A percentile compares a stretch with the other conserved stretches of the same genome.
phyloP scores from a whole-genome alignment of 2,888 invertebrate species.

The Baccha elongata region DNA sequence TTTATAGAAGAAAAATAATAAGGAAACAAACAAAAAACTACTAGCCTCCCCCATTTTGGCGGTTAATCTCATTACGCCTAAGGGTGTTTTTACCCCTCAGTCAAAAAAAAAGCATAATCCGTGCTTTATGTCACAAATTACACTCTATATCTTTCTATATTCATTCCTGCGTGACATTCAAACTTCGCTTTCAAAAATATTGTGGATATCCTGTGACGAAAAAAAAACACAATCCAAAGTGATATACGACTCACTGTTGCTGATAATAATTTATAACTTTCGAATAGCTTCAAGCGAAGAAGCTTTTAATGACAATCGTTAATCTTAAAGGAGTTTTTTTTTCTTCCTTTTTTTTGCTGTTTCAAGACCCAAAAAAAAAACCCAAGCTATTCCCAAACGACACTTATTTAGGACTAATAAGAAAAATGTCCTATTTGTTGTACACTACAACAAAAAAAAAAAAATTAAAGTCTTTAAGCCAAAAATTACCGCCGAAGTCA shows the following conservation, averaged over 20 bases:
- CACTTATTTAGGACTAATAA: constrained; percentile 45
- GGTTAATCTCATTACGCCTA: constrained; percentile 59
- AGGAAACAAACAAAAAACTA: neutral
- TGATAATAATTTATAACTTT: constrained; percentile 69
- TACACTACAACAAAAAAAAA: neutral
- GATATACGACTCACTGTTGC: constrained; percentile 69
- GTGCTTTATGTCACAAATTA: constrained; percentile 49
- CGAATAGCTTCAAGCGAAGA: constrained; percentile 40
- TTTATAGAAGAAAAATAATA: constrained; percentile 6
- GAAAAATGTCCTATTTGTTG: constrained; percentile 29
- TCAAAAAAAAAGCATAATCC: constrained; percentile 38
- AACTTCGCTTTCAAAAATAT: constrained; percentile 21
- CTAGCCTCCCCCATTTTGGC: constrained; percentile 34
- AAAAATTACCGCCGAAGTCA: constrained; percentile 53
- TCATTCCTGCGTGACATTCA: constrained; percentile 38
- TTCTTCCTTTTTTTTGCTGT: neutral
- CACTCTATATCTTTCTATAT: constrained; percentile 6
- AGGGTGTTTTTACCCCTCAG: constrained; percentile 37
- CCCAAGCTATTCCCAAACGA: constrained; percentile 29
- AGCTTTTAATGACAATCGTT: constrained; percentile 59
- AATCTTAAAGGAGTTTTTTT: constrained; percentile 47
- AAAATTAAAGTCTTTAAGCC: constrained; percentile 38
- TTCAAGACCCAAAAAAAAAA: constrained; percentile 5
- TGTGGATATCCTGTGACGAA: constrained; percentile 12
- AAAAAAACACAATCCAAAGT: constrained; percentile 32